Base-by-base conservation (phyloP, 1,140 invertebrate genomes). In the Conopomorpha cramerella region DNA sequence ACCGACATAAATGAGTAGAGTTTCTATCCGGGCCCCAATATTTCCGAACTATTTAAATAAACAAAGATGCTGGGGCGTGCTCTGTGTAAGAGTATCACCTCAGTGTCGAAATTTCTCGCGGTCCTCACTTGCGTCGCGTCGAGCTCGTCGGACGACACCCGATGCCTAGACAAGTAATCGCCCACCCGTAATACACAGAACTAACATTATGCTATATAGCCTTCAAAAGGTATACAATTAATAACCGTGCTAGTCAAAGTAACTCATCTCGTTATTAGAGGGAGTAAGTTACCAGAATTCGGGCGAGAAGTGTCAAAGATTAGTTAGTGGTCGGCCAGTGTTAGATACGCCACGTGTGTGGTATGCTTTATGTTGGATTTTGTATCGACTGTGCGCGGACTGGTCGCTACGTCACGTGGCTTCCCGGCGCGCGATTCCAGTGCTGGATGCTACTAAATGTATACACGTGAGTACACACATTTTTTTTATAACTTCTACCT, bases 371-470 rank as follows among this genome's bases (percentile, higher is more conserved):
- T 76, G 70, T 70, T 70, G 63, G 59, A 62, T 67, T 57, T 77
- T 77, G 68, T 71, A 67, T 77, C 70, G 67, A 77, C 71, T 70
- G 70, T 71, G 73, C 71, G 73, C 71, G 74, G 63, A 72, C 64
- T 67, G 76, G 77, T 76, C 71, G 74, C 73, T 77, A 68, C 72
- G 68, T 74, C 62, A 70, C 70, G 77, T 77, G 72, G 74, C 77
- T 73, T 74, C 77, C 76, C 66, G 63, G 72, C 66, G 72, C 73
- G 64, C 73, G 61, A 74, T 63, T 78, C 48, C 71, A 71, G 78
- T 79, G 68, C 78, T 80, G 78, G 78, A 80, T 80, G 78, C 65
- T 77, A 76, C 76, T 80, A 77, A 77, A 70, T 78, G 71, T 78
- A 78, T 78, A 77, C 71, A 80, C 77, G 78, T 80, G 44, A 80